Base-by-base conservation (phyloP, 2,113 vertebrate genomes). In the Pseudonaja textilis region DNA sequence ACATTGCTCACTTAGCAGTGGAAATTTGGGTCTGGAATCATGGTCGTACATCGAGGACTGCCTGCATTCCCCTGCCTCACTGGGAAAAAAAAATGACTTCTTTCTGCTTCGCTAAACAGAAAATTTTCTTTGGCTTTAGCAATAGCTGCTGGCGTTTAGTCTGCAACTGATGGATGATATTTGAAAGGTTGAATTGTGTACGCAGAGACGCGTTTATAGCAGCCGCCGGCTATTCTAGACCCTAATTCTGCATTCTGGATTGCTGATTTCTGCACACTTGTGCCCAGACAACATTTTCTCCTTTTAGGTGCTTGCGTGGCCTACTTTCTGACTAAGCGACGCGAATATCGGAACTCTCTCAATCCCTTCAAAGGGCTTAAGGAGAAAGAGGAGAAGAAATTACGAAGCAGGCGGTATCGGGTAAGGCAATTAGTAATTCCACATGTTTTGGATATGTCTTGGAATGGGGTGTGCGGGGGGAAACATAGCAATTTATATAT, bases 331-430 rank as follows among this genome's bases (percentile, higher is more conserved):
- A 98, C 97, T 22, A 98, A 98, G 92, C 96, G 97, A 59, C 97
- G 97, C 3, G 97, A 97, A 85, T 98, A 98, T 88, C 96, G 97
- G 52, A 98, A 97, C 91, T 97, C 97, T 26, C 93, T 97, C 89
- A 97, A 98, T 87, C 97, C 97, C 4, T 97, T 97, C 94, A 97
- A 97, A 95, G 97, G 97, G 42, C 96, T 98, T 56, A 97, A 96
- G 90, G 97, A 97, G 90, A 97, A 97, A 92, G 97, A 97, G 52
- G 97, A 98, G 29, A 98, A 98, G 94, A 98, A 98, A 91, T 95
- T 98, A 47, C 96, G 97, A 91, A 98, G 97, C 89, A 95, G 97
- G 6, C 85, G 97, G 90, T 98, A 98, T 91, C 94, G 97, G 96
- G 97, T 97, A 94, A 93, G 94, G 42, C 81, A 50, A 1, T 74